Percentiles rank a stretch among this genome's conserved stretches.
Conservation (phyloP, 1,140 invertebrate species). For the Drosophila sproati region DNA sequence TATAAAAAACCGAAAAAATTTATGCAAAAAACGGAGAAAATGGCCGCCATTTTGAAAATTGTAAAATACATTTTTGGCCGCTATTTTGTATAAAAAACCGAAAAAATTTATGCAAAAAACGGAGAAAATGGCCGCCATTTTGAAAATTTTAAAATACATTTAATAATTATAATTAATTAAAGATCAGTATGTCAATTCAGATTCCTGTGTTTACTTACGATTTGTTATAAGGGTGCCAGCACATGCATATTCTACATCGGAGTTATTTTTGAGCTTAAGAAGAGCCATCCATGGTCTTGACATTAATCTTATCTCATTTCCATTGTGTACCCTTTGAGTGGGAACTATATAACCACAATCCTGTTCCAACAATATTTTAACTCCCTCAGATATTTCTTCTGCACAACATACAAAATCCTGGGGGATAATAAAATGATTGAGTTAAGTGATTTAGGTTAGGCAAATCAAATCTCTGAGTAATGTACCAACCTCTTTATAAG, state of each 20-base stretch:
- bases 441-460: neutral
- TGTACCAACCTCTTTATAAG: neutral
- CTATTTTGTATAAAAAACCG: too few relatives aligned
- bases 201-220: constrained; percentile 8
- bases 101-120: too few relatives aligned
- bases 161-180: neutral
- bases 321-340: neutral
- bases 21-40: too few relatives aligned
- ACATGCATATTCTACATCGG: neutral
- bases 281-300: constrained; percentile 37
- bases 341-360: constrained; percentile 3
- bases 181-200: neutral
- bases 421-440: neutral
- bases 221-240: constrained; percentile 25
- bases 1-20: too few relatives aligned
- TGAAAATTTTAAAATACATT: too few relatives aligned
- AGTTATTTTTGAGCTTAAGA: neutral
- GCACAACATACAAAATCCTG: constrained; percentile 18
- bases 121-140: too few relatives aligned
- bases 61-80: too few relatives aligned
- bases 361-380: neutral
- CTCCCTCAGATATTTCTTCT: neutral
- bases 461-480: neutral
- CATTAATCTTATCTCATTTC: constrained; percentile 2
- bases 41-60: too few relatives aligned